Evolutionary conservation across 2,113 vertebrate species (phyloP), one percentile per base, ranked within the genome.

Genomic region (Chloropsis hardwickii): DNA sequence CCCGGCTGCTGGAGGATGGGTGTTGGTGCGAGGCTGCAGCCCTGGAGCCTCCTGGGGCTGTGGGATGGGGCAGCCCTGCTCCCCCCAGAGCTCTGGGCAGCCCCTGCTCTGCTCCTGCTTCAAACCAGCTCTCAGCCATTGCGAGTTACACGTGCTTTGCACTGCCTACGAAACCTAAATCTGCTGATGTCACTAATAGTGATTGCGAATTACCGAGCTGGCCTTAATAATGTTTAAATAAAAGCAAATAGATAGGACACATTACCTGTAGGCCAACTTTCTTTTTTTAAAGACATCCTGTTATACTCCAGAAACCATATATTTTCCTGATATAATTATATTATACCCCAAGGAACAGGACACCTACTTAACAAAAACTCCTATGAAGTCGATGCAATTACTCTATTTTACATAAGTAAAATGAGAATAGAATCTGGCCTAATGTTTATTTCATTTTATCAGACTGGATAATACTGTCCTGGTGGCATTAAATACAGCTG

Each of bases 371-470:
- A 79, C n/a, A 35, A 70, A 79, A 65, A 48, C 17, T 11, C 47
- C 27, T n/a, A 10, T 47, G 76, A 92, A 64, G 44, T 72, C 1
- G 0, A 65, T 60, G 86, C 56, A 84, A n/a, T 92, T 87, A 61
- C 70, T 81, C 31, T 65, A 10, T 87, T 92, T 91, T 86, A 58
- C 56, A 20, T 81, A 61, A 70, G 70, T 81, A 71, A 96, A 84
- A 95, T 67, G 69, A 81, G 67, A 92, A 54, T 33, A 94, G 72
- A 94, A 88, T 95, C 42, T 65, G 57, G 19, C 44, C 86, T 95
- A 79, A 95, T 91, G 82, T 96, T 94, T 90, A 78, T 95, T 95
- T 86, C 82, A 72, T 88, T 94, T 86, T 83, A 95, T 88, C 90
- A 70, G 93, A 84, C 80, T 84, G 76, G 87, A 69, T 96, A 88